Evolutionary conservation across 2,888 invertebrate genomes (phyloP).

Genomic region (Drosophila atripex): DNA sequence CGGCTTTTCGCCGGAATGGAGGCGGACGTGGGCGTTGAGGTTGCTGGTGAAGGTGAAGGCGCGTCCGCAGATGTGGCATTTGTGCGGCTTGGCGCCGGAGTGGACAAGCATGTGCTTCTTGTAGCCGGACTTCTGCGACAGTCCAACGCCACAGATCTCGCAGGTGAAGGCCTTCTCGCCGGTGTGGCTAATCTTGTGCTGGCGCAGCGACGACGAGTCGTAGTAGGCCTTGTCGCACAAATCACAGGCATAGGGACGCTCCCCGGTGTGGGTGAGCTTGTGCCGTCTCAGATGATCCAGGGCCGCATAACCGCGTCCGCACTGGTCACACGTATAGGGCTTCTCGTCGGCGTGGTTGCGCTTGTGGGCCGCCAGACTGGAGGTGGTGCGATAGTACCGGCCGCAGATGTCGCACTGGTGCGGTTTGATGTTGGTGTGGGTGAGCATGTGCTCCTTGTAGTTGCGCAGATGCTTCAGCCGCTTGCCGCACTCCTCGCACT

Average conservation of each 20-base stretch:
- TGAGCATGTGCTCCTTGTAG: constrained; percentile 83
- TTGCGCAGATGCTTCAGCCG: constrained; percentile 83
- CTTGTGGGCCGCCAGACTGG: constrained; percentile 66
- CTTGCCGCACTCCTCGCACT: constrained; percentile 82
- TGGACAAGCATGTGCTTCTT: constrained; percentile 84
- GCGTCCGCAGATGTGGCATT: constrained; percentile 80
- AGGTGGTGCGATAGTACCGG: constrained; percentile 67
- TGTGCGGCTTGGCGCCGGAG: constrained; percentile 82
- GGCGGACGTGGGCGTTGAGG: constrained; percentile 81
- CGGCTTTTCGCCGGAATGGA: constrained; percentile 82
- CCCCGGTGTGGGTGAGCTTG: constrained; percentile 67
- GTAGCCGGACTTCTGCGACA: constrained; percentile 83
- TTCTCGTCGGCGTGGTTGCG: constrained; percentile 76
- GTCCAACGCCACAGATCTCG: constrained; percentile 83
- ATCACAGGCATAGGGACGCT: constrained; percentile 66
- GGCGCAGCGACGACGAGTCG: constrained; percentile 82
- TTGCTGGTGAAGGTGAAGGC: constrained; percentile 83
- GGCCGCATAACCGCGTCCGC: constrained; percentile 64
- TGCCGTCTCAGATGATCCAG: constrained; percentile 62
- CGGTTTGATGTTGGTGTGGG: constrained; percentile 76
- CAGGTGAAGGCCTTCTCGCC: constrained; percentile 83
- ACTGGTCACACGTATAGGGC: constrained; percentile 80
- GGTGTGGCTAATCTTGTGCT: constrained; percentile 82
- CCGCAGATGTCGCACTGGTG: constrained; percentile 60
- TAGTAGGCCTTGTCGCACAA: constrained; percentile 83